Conservation (phyloP, 2,888 invertebrate genomes). For the Drosophila nr. perissopoda region DNA sequence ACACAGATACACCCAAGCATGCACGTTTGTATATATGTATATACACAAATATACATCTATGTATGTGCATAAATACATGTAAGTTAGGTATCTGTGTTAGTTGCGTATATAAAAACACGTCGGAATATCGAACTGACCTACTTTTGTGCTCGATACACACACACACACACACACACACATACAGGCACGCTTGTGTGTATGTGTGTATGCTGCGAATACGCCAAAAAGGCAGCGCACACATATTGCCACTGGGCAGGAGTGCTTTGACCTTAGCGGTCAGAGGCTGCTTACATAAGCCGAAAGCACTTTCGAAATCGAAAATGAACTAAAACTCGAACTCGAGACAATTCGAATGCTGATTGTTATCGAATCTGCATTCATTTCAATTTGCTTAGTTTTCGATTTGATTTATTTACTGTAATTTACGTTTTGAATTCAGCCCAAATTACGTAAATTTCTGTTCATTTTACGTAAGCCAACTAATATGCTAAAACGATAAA, state of each 20-base stretch:
- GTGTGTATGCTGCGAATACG: slow-evolving; percentile 31
- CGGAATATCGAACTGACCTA: slow-evolving; percentile 80
- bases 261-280: slow-evolving; percentile 73
- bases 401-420: not conserved
- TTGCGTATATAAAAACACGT: slow-evolving; percentile 54
- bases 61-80: slow-evolving; percentile 28
- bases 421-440: not conserved
- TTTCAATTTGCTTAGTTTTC: not conserved
- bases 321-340: slow-evolving; percentile 3
- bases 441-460: not conserved
- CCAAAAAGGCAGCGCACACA: slow-evolving; percentile 50
- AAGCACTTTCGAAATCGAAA: slow-evolving; percentile 7
- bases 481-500: not conserved
- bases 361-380: not conserved
- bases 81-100: slow-evolving; percentile 20
- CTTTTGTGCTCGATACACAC: slow-evolving; percentile 62
- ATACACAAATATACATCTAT: not conserved
- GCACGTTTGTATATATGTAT: not conserved
- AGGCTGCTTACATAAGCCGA: slow-evolving; percentile 70
- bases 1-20: not conserved
- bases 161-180: slow-evolving; percentile 5
- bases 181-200: slow-evolving; percentile 11
- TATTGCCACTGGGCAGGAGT: slow-evolving; percentile 64
- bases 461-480: not conserved
- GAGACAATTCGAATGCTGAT: slow-evolving; percentile 1